Base-by-base conservation (phyloP, 2,113 vertebrate genomes). In the Crocuta crocuta region DNA sequence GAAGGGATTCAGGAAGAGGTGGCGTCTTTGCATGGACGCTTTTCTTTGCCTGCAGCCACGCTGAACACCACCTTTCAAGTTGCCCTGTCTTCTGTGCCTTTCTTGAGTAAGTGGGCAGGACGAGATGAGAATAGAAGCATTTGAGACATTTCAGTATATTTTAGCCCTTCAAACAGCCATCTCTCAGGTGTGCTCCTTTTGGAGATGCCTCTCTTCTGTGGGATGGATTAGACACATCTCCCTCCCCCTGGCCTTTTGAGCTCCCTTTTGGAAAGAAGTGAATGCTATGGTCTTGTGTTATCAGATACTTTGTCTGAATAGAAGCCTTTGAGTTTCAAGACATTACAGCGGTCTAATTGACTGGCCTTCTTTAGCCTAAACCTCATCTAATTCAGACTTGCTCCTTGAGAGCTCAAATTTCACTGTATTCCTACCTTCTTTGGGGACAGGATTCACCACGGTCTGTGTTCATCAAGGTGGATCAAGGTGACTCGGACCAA, bases 141-240 rank as follows among this genome's bases (percentile, higher is more conserved):
- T 63, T 39, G 86, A 89, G 61, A 33, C 15, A 48, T 33, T 76
- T 28, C 21, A 55, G 19, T 45, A 21, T 94, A 55, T 61, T 89
- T 73, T 17, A 85, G 55, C 4, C 12, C 50, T 89, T 84, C 50
- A 28, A 0, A 0, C 9, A 17, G 1, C 79, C n/a, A 15, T 71
- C 91, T 88, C 50, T 90, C n/a, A 88, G 70, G 11, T 45, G 53
- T n/a, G 31, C 78, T 85, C 86, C 68, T 91, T 92, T 91, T 78
- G 26, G 84, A 80, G 66, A 50, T 7, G n/a, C 9, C 79, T 73
- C 21, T 76, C n/a, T 76, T 43, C n/a, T 35, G 17, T 80, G 48
- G 39, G 53, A 8, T 71, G 76, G 63, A 61, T 92, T 65, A 71
- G 2, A 70, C 78, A 80, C 50, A 33, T 55, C 55, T 87, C 35